Evolutionary conservation across 2,888 invertebrate genomes (phyloP).

Genomic region (Loripinus fragilis): DNA sequence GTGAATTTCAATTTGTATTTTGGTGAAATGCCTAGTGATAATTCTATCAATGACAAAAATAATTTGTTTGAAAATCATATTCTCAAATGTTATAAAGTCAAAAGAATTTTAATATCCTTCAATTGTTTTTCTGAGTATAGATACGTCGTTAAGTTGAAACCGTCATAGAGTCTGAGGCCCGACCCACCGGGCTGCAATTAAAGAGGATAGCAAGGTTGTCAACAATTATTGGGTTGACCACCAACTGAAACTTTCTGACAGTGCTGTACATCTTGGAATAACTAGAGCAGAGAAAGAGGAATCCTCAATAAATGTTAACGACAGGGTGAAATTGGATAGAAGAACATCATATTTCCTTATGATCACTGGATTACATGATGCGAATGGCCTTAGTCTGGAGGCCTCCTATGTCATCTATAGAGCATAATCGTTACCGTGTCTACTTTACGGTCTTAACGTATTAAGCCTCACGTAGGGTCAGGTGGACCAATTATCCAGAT

Average conservation of each 20-base stretch:
- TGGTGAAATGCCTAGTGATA: too few species aligned
- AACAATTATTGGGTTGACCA: too few species aligned
- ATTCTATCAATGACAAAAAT: too few species aligned
- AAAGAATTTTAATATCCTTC: too few species aligned
- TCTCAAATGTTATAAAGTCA: too few species aligned
- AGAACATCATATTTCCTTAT: not conserved
- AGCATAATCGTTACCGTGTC: not conserved
- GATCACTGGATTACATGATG: not conserved
- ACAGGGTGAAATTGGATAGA: not conserved
- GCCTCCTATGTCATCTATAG: not conserved
- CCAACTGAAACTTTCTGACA: not conserved
- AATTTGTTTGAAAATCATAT: too few species aligned
- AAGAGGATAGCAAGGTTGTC: too few species aligned
- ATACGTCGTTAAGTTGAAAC: too few species aligned
- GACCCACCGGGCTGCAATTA: too few species aligned
- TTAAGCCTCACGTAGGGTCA: not conserved
- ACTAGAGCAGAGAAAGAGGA: conserved; percentile 6
- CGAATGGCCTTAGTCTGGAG: not conserved
- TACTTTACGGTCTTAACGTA: not conserved
- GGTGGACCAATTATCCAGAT: not conserved
- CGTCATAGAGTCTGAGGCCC: too few species aligned
- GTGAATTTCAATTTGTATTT: too few species aligned
- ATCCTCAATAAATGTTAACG: not conserved
- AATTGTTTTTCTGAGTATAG: too few species aligned
- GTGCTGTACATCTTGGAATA: not conserved